Base-by-base conservation (phyloP, 2,113 vertebrate genomes). In the Aramus guarauna region DNA sequence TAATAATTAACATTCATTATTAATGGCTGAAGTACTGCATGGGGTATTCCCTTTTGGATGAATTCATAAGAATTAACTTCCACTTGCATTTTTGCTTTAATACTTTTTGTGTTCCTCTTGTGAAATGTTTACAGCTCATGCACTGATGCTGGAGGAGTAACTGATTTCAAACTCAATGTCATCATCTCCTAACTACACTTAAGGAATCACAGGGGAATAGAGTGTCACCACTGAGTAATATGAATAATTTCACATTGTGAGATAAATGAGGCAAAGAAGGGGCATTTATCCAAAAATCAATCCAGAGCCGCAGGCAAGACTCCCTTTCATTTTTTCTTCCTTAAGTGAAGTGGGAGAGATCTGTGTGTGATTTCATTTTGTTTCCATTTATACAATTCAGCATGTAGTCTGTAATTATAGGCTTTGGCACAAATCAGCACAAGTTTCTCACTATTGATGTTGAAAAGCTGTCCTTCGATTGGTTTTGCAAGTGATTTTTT, bases 211-310 rank as follows among this genome's bases (percentile, higher is more conserved):
- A n/a, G 22, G 69, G 73, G 85, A 95, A 76, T 9, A 74, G 26
- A 59, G 56, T 80, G 74, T 78, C 84, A 88, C 50, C 45, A 30
- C 84, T 71, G 59, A 96, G 71, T 68, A 85, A 94, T 50, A 94
- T 34, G 68, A 97, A 87, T 96, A 94, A 92, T 90, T 95, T 91
- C 92, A 93, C 48, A 36, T 80, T 80, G 69, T 1, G 27, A 94
- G 77, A 92, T 76, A 97, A 93, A 84, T 23, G 88, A 96, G 39
- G 75, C 34, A 77, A 91, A 94, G 84, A 90, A 58, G 37, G 56
- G 66, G 37, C 50, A 87, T 94, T 94, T 90, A 96, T 91, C 79
- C 75, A 92, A 95, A 96, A 97, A 96, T 93, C 94, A 96, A 84
- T 94, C 32, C 30, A 69, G 47, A 91, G 74, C 60, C 5, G 1